Evolutionary conservation across 2,113 vertebrate species (phyloP), one percentile per base, ranked within the genome.

Genomic region (Miniopterus natalensis): DNA sequence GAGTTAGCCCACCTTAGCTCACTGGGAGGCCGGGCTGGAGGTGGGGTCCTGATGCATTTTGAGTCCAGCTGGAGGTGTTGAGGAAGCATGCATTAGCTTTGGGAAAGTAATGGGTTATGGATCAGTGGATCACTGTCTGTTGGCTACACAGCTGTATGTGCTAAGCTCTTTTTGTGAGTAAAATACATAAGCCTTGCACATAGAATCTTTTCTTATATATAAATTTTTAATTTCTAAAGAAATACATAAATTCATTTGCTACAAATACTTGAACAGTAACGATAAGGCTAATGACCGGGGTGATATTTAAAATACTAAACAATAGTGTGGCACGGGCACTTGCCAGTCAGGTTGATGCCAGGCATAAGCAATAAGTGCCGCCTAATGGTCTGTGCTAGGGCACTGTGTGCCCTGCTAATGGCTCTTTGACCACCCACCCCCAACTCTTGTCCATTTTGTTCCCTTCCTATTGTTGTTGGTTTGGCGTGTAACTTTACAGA

Each of bases 151-250:
- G 55, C 42, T 51, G 20, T 27, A 18, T 21, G 12, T 25, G 31
- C 51, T 59, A 13, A 59, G n/a, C 40, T 74, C 68, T 84, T 71
- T 66, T 20, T 29, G 51, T 73, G 84, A 23, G 11, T 57, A 42
- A 94, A 92, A 84, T 77, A 59, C 14, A 8, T 42, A 53, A 84
- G 27, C 10, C 70, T 90, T 81, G 63, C 18, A 66, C 9, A 47
- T 61, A 78, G 49, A 40, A 47, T 57, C 14, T 75, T 94, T 88
- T 73, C 51, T 59, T 61, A 42, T 47, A 12, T n/a, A 18, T 45
- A 31, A 23, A 45, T 77, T 75, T 90, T 74, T 77, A 55, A 65
- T 93, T 96, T 90, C 25, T 63, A 59, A 88, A 86, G 90, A 96
- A 94, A 77, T 55, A 31, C 1, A 2, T 63, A 31, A 73, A 84